Conservation (phyloP, 2,888 invertebrate species). For the Artemia sinica region DNA sequence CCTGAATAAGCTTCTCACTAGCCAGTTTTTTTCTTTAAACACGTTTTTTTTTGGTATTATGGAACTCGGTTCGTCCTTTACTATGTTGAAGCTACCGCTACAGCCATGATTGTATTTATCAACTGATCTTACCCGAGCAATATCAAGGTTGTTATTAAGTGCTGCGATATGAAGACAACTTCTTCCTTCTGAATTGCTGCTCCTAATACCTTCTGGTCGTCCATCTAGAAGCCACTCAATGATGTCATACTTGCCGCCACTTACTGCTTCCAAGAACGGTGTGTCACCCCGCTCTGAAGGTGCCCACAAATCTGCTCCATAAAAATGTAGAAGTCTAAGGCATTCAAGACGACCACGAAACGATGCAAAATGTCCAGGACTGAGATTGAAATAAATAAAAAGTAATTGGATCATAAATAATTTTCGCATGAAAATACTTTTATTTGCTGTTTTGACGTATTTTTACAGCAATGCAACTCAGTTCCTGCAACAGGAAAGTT, state of each 20-base stretch:
- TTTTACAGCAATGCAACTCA: no score
- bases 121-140: slow-evolving; percentile 45
- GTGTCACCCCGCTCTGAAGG: slow-evolving; percentile 83
- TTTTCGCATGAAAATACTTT: no score
- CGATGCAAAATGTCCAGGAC: slow-evolving; percentile 81
- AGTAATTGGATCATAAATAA: neutral
- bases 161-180: slow-evolving; percentile 87
- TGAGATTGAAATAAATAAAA: slow-evolving; percentile 28
- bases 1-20: no score
- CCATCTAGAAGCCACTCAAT: slow-evolving; percentile 72
- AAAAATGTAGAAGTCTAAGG: slow-evolving; percentile 50
- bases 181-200: slow-evolving; percentile 66
- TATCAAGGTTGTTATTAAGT: slow-evolving; percentile 76
- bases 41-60: no score
- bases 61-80: no score
- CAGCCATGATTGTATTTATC: no score
- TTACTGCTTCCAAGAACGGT: slow-evolving; percentile 86
- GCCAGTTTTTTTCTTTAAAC: no score
- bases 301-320: slow-evolving; percentile 76
- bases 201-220: slow-evolving; percentile 44
- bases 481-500: no score
- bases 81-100: no score
- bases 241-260: slow-evolving; percentile 70
- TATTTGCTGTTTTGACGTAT: no score
- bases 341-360: slow-evolving; percentile 87